Conservation (phyloP, 2,113 vertebrate species). For the Nycticorax nycticorax region DNA sequence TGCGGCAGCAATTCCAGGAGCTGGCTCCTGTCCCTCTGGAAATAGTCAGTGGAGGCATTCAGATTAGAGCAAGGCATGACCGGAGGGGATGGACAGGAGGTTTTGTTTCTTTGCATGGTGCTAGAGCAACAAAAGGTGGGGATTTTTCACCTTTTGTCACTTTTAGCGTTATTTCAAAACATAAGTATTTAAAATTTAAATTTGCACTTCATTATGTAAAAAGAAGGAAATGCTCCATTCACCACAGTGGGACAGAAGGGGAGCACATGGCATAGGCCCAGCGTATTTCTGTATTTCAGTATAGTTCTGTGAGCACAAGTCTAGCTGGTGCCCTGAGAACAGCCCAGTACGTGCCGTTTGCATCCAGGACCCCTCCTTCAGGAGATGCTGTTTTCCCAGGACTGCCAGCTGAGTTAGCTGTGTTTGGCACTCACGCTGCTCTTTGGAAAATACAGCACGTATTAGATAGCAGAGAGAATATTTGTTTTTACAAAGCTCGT, state of each 20-base stretch:
- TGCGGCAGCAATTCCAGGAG: neutral
- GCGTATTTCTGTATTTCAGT: neutral
- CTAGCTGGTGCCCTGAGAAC: neutral
- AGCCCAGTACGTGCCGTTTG: accelerated
- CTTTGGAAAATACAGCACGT: neutral
- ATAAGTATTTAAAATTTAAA: neutral
- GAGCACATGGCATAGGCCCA: neutral
- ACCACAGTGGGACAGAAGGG: neutral
- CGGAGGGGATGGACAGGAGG: neutral
- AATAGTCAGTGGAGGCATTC: neutral
- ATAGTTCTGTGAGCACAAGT: neutral
- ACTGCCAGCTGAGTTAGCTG: neutral
- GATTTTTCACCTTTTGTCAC: neutral
- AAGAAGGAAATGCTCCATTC: neutral
- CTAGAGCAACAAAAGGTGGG: neutral
- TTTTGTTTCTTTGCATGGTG: neutral
- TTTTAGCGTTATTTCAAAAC: neutral
- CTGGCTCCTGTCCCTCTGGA: neutral
- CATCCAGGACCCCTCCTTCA: neutral
- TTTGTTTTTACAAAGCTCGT: neutral
- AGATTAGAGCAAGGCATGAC: neutral
- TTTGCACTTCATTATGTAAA: neutral
- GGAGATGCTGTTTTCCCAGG: neutral
- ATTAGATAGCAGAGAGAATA: neutral
- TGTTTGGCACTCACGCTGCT: neutral